Percentiles rank a stretch among this genome's conserved stretches.
phyloP scores from a whole-genome alignment of 2,888 invertebrate genomes.

The Chromoteleia sp. region DNA sequence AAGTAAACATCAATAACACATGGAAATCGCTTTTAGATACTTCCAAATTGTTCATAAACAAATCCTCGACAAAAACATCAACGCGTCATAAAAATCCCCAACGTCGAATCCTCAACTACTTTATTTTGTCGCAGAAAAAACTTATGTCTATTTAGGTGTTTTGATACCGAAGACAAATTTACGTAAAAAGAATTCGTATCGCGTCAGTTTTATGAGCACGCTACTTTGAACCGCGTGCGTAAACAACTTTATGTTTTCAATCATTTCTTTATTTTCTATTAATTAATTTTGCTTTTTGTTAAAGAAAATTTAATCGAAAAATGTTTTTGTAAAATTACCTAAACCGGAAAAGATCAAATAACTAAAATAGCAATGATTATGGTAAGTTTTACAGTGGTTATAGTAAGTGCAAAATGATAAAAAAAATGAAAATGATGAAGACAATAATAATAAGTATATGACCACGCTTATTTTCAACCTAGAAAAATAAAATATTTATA shows the following conservation, averaged over 20 bases:
- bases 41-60: constrained; percentile 15
- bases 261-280: neutral
- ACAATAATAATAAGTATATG: too few relatives aligned
- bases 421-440: too few relatives aligned
- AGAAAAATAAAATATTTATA: too few relatives aligned
- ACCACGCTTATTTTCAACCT: too few relatives aligned
- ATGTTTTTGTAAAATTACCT: too few relatives aligned
- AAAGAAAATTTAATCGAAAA: too few relatives aligned
- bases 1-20: neutral
- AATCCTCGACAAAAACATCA: constrained; percentile 8
- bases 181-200: constrained; percentile 12
- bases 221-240: neutral
- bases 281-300: neutral
- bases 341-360: too few relatives aligned
- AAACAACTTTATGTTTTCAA: constrained; percentile 17
- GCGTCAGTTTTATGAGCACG: neutral
- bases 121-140: constrained; percentile 9
- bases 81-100: constrained; percentile 4
- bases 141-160: constrained; percentile 21
- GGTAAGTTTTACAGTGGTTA: too few relatives aligned
- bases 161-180: constrained; percentile 34
- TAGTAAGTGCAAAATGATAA: too few relatives aligned
- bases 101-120: constrained; percentile 4
- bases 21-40: neutral
- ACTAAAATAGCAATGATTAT: too few relatives aligned